phyloP scores from a whole-genome alignment of 2,113 vertebrate genomes.

The Chitala chitala region DNA sequence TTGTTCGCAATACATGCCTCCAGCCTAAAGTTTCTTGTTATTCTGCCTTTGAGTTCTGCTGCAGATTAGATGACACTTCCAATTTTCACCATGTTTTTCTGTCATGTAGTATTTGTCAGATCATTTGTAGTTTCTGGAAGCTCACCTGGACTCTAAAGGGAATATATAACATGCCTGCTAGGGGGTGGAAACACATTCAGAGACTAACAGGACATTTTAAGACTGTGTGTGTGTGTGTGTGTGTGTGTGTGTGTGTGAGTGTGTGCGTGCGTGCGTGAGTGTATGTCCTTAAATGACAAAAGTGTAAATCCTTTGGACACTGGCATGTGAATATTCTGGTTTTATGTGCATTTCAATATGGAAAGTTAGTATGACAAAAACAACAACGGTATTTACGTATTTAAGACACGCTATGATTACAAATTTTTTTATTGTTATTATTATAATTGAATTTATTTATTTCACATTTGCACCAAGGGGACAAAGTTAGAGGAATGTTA shows the following conservation, averaged over 20 bases:
- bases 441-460: slow-evolving; percentile 24
- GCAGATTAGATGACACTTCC: slow-evolving; percentile 17
- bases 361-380: neutral
- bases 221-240: slow-evolving; percentile 9
- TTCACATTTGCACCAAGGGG: neutral
- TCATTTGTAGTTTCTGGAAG: slow-evolving; percentile 20
- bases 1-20: neutral
- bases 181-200: slow-evolving; percentile 5
- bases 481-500: neutral
- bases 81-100: slow-evolving; percentile 17
- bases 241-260: slow-evolving; percentile 2
- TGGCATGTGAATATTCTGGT: neutral
- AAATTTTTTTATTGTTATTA: neutral
- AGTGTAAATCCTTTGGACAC: too few species aligned
- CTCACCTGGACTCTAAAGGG: slow-evolving; percentile 24
- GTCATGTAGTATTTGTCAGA: slow-evolving; percentile 20
- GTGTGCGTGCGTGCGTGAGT: neutral
- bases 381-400: too few species aligned
- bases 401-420: slow-evolving; percentile 1
- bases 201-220: slow-evolving; percentile 16
- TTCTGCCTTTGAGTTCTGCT: neutral
- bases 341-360: neutral
- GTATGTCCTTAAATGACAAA: neutral
- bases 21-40: neutral
- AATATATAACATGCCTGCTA: slow-evolving; percentile 18